Evolutionary conservation across 2,888 invertebrate species (phyloP), one percentile per base, ranked within the genome.

Genomic region (Ophion obscuratus): DNA sequence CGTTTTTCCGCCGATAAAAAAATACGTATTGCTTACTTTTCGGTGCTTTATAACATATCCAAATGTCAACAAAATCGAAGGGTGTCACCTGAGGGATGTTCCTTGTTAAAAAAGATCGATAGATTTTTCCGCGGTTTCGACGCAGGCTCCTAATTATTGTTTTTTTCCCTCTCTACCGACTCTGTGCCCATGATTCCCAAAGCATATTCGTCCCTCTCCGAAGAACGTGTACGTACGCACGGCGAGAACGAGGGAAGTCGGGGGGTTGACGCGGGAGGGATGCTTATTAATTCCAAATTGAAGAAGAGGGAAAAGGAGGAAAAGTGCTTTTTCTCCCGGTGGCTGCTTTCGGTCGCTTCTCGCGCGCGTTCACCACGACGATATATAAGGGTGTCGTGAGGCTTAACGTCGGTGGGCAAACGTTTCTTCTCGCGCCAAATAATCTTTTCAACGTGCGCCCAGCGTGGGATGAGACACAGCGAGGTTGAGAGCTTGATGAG

Each of bases 221-320:
- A 71, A 79, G 40, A 62, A 10, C 59, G 14, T 14, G 31, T 31
- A 78, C 61, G 14, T 36, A 11, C 17, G 27, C 10, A 47, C 14
- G 14, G 11, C 3, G 11, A 10, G 14, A 47, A 14, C 31, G 47
- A 47, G 47, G 47, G 2, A 10, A 3, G 47, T 14, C 2, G 31
- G 62, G 20, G 27, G 40, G 79, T 24, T 61, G 20, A 53, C 57
- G 70, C 61, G 17, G 70, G 67, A 53, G 47, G 78, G 82, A 71
- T 78, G 75, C 74, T 85, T 79, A 82, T 82, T 82, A 85, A 85
- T 82, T 75, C 71, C 57, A 71, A 74, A 79, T 85, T 75, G 75
- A 79, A 31, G 53, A 75, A 76, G 79, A 70, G 79, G 40, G 75
- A 75, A 44, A 74, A 24, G 47, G n/a, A 81, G 67, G 59, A 74